These are phyloP conservation scores for Apocrypta bakeri DNA, from an alignment of 1,140 invertebrate species.

Conservation along the genomic window DNA sequence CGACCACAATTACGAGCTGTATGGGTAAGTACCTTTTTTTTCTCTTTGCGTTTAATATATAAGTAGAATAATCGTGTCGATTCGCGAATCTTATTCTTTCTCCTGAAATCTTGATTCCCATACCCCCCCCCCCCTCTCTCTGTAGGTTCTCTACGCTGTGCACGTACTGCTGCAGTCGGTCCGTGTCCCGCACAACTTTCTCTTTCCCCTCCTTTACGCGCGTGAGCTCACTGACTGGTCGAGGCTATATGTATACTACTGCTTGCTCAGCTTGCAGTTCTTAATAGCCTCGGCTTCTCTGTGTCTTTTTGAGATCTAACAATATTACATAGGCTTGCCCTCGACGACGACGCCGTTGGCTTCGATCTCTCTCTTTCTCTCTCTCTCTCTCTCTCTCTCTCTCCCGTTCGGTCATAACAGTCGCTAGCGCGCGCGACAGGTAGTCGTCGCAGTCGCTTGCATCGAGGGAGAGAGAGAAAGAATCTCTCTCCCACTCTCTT, in stretches of 20 bases:
- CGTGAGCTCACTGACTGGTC: not conserved
- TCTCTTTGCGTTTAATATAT: not conserved
- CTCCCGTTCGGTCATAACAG: not conserved
- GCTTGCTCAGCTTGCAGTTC: not conserved
- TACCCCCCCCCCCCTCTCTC: not conserved
- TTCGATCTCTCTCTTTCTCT: not conserved
- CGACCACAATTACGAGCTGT: not conserved
- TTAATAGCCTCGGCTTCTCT: not conserved
- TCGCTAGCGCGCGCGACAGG: slow-evolving; percentile 28
- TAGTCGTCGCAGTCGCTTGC: slow-evolving; percentile 19
- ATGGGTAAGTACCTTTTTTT: slow-evolving; percentile 27
- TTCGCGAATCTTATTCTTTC: not conserved
- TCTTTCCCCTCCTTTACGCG: slow-evolving; percentile 32
- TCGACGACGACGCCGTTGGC: not conserved
- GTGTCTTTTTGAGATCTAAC: not conserved
- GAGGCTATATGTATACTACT: not conserved
- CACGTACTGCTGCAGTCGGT: not conserved
- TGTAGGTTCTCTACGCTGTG: not conserved
- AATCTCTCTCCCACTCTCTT: not conserved
- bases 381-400: no score
- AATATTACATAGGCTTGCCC: not conserved
- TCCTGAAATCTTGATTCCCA: not conserved
- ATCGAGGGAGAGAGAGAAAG: slow-evolving; percentile 6
- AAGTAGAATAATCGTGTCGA: no score
- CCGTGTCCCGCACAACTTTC: slow-evolving; percentile 29